Evolutionary conservation across 2,888 invertebrate species (phyloP).

Genomic region (Aricia artaxerxes): DNA sequence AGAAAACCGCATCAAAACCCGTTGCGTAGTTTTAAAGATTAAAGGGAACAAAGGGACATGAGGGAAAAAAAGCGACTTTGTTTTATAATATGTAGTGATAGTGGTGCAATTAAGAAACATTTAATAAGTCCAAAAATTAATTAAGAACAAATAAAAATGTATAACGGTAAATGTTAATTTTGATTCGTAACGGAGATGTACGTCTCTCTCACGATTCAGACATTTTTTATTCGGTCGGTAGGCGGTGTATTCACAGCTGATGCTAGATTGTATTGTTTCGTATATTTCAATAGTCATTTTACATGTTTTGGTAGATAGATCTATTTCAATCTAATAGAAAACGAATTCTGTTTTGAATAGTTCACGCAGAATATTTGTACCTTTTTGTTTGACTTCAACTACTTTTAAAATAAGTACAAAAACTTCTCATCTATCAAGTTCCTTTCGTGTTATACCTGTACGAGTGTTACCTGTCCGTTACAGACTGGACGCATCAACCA

Average conservation of each 20-base stretch:
- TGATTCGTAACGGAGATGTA: not conserved
- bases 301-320: not conserved
- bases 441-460: too few relatives aligned
- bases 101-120: too few relatives aligned
- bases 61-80: too few relatives aligned
- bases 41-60: too few relatives aligned
- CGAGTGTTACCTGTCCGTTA: too few relatives aligned
- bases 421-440: too few relatives aligned
- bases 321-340: not conserved
- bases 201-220: conserved; percentile 8
- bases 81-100: too few relatives aligned
- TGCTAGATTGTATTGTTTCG: not conserved
- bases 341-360: not conserved
- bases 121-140: too few relatives aligned
- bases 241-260: not conserved
- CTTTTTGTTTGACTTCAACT: not conserved
- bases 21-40: too few relatives aligned
- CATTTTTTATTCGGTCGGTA: not conserved
- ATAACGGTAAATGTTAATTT: not conserved
- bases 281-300: conserved; percentile 3
- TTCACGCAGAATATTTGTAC: not conserved
- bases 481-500: too few relatives aligned
- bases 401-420: not conserved
- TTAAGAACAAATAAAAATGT: not conserved
- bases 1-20: too few relatives aligned